These are phyloP conservation scores for Sinopyrophorus schimmeli DNA, from an alignment of 2,888 invertebrate species.

Conservation along the genomic window DNA sequence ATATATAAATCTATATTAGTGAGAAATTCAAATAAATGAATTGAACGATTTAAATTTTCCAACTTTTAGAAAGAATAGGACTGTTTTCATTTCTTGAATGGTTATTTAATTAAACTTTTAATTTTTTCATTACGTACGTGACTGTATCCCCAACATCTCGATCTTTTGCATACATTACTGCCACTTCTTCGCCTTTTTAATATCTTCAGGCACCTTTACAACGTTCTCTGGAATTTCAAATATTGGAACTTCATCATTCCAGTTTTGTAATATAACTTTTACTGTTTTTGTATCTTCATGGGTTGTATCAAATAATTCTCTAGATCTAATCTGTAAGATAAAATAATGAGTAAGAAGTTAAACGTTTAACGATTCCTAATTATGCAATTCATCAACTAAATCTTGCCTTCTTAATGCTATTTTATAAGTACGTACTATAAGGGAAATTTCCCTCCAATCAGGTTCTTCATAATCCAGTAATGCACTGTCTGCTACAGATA, in stretches of 20 bases:
- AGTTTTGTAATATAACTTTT: constrained; percentile 62
- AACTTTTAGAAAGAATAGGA: too few species aligned
- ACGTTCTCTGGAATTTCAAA: constrained; percentile 57
- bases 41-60: too few species aligned
- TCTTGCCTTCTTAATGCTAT: constrained; percentile 9
- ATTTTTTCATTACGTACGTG: constrained; percentile 62
- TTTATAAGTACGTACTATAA: constrained; percentile 45
- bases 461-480: constrained; percentile 64
- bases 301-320: too few species aligned
- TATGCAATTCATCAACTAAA: too few species aligned
- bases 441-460: constrained; percentile 57
- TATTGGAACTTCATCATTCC: constrained; percentile 72
- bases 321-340: too few species aligned
- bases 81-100: too few species aligned
- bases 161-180: constrained; percentile 62
- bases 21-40: too few species aligned
- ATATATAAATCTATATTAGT: too few species aligned
- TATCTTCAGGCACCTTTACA: constrained; percentile 61
- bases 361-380: too few species aligned
- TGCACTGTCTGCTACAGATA: constrained; percentile 60
- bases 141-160: constrained; percentile 65
- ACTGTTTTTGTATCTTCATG: constrained; percentile 41
- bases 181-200: constrained; percentile 57
- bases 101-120: too few species aligned
- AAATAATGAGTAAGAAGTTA: too few species aligned